Percentiles rank a stretch among this genome's conserved stretches.
Conservation (phyloP, 2,113 vertebrate genomes). For the Laterallus jamaicensis region DNA sequence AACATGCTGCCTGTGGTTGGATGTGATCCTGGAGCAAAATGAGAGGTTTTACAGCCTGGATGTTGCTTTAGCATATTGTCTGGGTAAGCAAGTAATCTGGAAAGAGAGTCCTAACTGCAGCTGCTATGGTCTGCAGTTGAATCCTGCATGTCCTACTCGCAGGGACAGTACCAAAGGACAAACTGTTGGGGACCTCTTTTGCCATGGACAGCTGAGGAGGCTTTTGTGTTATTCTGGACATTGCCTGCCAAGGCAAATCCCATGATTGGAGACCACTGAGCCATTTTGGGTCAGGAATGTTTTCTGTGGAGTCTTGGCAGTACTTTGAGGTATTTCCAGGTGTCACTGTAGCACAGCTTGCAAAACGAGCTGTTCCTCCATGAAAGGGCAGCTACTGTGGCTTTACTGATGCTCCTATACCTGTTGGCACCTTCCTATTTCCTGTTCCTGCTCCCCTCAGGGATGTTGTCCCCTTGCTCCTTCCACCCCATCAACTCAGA, state of each 20-base stretch:
- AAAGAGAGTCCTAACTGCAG: not conserved
- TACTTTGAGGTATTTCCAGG: not conserved
- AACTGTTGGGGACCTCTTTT: not conserved
- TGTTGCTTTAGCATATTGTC: not conserved
- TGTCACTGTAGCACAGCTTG: not conserved
- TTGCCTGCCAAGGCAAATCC: not conserved
- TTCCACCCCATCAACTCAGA: not conserved
- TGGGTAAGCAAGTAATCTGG: not conserved
- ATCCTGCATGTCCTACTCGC: not conserved
- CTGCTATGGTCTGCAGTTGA: not conserved
- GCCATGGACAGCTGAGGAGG: not conserved
- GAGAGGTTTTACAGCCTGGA: not conserved
- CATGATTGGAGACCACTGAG: not conserved
- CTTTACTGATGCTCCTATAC: not conserved
- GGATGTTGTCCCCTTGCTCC: not conserved
- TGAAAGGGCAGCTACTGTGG: not conserved
- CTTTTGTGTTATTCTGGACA: not conserved
- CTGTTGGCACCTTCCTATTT: not conserved
- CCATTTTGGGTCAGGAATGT: not conserved
- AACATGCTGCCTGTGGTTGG: not conserved
- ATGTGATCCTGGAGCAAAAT: not conserved
- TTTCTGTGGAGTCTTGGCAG: not conserved
- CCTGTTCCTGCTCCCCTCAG: not conserved
- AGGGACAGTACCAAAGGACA: not conserved
- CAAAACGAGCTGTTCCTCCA: accelerated